Evolutionary conservation across 2,888 invertebrate species (phyloP).

Genomic region (Acronicta aceris): DNA sequence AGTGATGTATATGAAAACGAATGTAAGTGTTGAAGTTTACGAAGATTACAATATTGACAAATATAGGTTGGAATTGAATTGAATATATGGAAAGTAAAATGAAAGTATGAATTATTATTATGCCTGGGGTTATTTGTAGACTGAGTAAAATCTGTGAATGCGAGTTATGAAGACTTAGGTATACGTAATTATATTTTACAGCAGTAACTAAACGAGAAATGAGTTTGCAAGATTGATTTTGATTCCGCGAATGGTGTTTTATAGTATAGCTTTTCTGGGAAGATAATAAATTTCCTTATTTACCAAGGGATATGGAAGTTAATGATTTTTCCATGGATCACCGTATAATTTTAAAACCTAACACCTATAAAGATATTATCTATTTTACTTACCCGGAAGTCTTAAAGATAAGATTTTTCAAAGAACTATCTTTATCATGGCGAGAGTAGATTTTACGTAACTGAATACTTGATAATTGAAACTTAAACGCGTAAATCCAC

Average conservation of each 20-base stretch:
- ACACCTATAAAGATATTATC: not conserved
- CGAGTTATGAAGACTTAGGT: conserved; percentile 12
- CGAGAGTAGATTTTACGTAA: not conserved
- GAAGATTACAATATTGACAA: conserved; percentile 31
- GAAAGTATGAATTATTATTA: conserved; percentile 25
- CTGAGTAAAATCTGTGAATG: conserved; percentile 8
- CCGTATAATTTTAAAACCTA: not conserved
- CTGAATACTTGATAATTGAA: conserved; percentile 12
- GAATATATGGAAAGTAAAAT: conserved; percentile 20
- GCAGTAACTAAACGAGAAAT: conserved; percentile 8
- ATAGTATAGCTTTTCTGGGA: not conserved
- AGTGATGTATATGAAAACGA: conserved; percentile 8
- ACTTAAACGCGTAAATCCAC: conserved; percentile 6
- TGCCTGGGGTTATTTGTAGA: conserved; percentile 5
- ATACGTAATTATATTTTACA: conserved; percentile 19
- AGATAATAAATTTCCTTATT: not conserved
- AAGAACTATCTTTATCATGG: not conserved
- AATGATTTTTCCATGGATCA: too few species aligned
- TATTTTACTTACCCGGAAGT: not conserved
- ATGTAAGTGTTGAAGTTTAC: conserved; percentile 21
- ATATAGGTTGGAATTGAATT: conserved; percentile 9
- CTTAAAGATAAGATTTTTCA: not conserved
- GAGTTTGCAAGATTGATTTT: not conserved
- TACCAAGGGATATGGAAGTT: too few species aligned
- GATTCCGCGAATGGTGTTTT: not conserved